These are phyloP conservation scores for Rhinoptilus africanus DNA, from an alignment of 2,113 vertebrate species.

Conservation along the genomic window DNA sequence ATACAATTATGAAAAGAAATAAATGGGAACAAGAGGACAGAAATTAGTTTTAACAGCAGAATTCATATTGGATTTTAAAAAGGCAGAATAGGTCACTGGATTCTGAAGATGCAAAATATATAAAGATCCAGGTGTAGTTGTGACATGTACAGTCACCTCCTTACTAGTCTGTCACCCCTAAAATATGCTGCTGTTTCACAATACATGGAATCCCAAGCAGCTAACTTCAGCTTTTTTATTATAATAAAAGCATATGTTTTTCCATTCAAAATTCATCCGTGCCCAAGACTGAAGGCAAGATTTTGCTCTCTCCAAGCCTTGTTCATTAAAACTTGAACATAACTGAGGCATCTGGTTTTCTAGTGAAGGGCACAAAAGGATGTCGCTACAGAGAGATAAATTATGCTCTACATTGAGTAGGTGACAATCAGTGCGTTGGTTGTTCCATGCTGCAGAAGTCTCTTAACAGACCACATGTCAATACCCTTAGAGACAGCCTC, in stretches of 20 bases:
- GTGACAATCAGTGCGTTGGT: neutral
- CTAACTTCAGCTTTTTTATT: neutral
- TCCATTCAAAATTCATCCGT: neutral
- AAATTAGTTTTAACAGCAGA: neutral
- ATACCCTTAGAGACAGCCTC: neutral
- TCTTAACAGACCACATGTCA: neutral
- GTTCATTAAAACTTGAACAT: neutral
- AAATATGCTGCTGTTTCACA: neutral
- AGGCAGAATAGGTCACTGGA: neutral
- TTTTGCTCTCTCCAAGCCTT: neutral
- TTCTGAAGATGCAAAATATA: neutral
- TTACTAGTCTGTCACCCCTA: neutral
- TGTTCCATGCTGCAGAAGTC: neutral
- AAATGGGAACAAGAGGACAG: neutral
- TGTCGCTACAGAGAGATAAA: neutral
- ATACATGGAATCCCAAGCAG: neutral
- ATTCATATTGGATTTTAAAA: neutral
- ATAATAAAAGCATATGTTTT: neutral
- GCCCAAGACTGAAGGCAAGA: neutral
- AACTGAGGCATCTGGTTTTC: neutral
- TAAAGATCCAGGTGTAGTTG: neutral
- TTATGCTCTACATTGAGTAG: neutral
- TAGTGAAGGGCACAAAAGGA: neutral
- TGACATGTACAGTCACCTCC: neutral
- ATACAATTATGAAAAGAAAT: neutral